Evolutionary conservation across 2,888 invertebrate species (phyloP), one percentile per base, ranked within the genome.

Genomic region (Spatulosminthurus flaviceps): DNA sequence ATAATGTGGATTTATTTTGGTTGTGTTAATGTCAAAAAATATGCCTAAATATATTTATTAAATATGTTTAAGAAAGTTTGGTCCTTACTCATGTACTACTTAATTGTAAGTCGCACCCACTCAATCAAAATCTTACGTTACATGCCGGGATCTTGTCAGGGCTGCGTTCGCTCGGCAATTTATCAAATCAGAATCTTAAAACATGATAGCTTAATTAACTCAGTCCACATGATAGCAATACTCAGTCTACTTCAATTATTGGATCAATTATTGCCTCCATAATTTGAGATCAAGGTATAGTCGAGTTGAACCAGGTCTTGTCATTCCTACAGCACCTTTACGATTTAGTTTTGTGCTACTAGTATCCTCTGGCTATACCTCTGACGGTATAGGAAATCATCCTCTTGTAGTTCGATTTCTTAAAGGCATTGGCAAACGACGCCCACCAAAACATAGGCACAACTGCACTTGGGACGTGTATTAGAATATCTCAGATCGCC

Each of bases 401-500:
- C 34, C 71, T 1, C 13, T 77, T 0, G 61, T 79, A 34, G 19
- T 16, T 28, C 28, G 81, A 42, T 69, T 81, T 22, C 16, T n/a
- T n/a, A n/a, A 28, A 28, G 81, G 78, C 1, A 74, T 79, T 1
- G 21, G 61, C 26, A 70, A 64, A n/a, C 9, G 29, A 21, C 34
- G 75, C n/a, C 79, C 80, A 11, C 71, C 82, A 5, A n/a, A 11
- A 19, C 43, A 69, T 29, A 41, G 77, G 19, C 79, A 80, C 41
- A 26, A 74, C n/a, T n/a, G n/a, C n/a, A 79, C 74, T 1, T 82
- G 80, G 82, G 74, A n/a, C n/a, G n/a, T n/a, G n/a, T n/a, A 0
- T 0, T 9, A 4, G n/a, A 24, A 9, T 80, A 66, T 11, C 11
- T 80, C 1, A 2, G 16, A 0, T 5, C 16, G 16, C 26, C 61